Evolutionary conservation across 2,797 vertebrate species (phyloP).

Genomic region (Naso thynnoides): DNA sequence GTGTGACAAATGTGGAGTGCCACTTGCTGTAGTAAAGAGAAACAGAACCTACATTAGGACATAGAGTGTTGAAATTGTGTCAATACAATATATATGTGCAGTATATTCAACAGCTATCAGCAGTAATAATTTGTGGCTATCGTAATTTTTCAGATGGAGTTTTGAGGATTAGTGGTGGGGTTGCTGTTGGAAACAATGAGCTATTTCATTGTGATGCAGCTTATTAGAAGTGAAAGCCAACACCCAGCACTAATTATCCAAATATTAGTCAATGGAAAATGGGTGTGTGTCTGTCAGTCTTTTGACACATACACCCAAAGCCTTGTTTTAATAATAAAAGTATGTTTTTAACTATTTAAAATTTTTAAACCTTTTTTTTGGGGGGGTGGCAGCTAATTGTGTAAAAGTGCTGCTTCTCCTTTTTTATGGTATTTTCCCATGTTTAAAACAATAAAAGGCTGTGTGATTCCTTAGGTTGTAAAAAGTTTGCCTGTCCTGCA

Average conservation of each 20-base stretch:
- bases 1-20: slow-evolving; percentile 1
- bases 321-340: slow-evolving; percentile 10
- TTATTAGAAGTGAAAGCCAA: neutral
- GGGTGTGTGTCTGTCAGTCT: neutral
- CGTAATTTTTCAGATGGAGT: neutral
- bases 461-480: slow-evolving; percentile 3
- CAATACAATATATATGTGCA: neutral
- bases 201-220: neutral
- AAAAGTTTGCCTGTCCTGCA: neutral
- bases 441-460: slow-evolving; percentile 7
- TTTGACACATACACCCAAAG: neutral
- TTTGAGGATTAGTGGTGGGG: neutral
- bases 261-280: neutral
- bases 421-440: slow-evolving; percentile 23
- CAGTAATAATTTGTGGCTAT: neutral
- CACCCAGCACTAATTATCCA: slow-evolving; percentile 15
- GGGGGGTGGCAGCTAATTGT: neutral
- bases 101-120: neutral
- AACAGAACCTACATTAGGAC: neutral
- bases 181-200: slow-evolving; percentile 1
- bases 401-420: neutral
- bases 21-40: neutral
- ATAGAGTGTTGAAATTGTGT: neutral
- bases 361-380: no score
- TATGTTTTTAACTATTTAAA: neutral